Evolutionary conservation across 2,113 vertebrate genomes (phyloP).

Genomic region (Sinosuthora webbiana): DNA sequence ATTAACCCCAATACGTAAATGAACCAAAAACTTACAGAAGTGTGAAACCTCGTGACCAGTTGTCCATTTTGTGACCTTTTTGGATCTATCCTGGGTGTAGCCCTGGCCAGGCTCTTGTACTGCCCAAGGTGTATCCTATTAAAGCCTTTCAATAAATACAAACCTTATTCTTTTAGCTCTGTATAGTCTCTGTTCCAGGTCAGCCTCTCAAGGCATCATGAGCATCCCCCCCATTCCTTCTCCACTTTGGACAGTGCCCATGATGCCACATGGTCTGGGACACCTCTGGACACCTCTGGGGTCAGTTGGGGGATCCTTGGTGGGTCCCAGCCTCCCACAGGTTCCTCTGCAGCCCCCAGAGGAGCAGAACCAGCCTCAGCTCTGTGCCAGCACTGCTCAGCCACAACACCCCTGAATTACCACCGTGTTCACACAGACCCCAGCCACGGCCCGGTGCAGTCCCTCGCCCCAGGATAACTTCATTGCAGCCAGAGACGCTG

Average conservation of each 20-base stretch:
- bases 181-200: not conserved
- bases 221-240: too few species aligned
- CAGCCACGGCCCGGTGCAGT: fast-evolving
- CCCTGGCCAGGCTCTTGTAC: not conserved
- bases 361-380: not conserved
- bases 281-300: not conserved
- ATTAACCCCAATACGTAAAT: not conserved
- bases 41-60: not conserved
- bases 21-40: not conserved
- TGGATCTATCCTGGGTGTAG: not conserved
- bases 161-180: not conserved
- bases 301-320: not conserved
- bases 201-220: not conserved
- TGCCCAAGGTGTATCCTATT: not conserved
- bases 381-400: not conserved
- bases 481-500: fast-evolving
- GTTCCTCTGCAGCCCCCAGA: not conserved
- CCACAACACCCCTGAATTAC: not conserved
- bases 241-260: not conserved
- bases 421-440: too few species aligned
- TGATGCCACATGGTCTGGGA: not conserved
- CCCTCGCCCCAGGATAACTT: fast-evolving
- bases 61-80: not conserved
- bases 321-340: not conserved
- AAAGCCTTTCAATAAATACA: not conserved